These are phyloP conservation scores for Rhyacophila evoluta DNA, from an alignment of 2,888 invertebrate species.

Conservation along the genomic window DNA sequence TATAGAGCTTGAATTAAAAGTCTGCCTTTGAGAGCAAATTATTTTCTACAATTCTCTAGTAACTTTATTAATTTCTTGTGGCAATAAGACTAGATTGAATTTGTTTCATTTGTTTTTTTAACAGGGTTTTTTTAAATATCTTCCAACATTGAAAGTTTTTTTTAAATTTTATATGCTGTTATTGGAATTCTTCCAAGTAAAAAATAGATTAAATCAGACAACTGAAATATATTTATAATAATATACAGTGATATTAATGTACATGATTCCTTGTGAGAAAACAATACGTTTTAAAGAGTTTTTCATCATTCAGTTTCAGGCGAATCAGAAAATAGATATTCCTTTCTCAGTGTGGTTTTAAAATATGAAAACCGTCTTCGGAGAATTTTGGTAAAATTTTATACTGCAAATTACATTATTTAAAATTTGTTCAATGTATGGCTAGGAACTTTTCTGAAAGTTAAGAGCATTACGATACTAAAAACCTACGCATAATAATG, in stretches of 20 bases:
- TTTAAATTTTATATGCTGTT: too few species aligned
- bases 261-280: neutral
- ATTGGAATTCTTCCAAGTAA: too few species aligned
- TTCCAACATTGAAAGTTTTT: too few species aligned
- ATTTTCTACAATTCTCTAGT: too few species aligned
- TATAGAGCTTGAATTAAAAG: too few species aligned
- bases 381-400: neutral
- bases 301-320: neutral
- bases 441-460: neutral
- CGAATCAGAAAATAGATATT: neutral
- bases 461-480: conserved; percentile 27
- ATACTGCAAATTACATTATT: neutral
- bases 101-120: too few species aligned
- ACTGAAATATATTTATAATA: too few species aligned
- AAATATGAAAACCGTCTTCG: neutral
- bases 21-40: too few species aligned
- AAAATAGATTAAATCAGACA: too few species aligned
- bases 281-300: neutral
- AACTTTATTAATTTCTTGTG: too few species aligned
- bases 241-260: neutral
- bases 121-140: too few species aligned
- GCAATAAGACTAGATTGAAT: too few species aligned
- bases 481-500: conserved; percentile 33
- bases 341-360: neutral
- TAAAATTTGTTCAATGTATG: neutral